Evolutionary conservation across 2,888 invertebrate genomes (phyloP).

Genomic region (Tanytarsus gracilentus): DNA sequence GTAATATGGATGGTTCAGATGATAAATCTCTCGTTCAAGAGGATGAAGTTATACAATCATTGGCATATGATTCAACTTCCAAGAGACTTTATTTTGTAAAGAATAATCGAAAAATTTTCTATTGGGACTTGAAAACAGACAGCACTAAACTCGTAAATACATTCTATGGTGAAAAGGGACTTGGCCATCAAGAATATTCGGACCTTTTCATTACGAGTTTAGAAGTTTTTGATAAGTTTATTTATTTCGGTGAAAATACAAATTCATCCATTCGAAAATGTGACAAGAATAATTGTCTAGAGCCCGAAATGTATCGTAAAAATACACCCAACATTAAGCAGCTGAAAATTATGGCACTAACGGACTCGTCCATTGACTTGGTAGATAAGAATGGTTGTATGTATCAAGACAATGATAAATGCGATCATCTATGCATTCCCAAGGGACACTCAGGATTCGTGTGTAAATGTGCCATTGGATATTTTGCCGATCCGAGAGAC

Average conservation of each 20-base stretch:
- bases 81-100: slow-evolving; percentile 66
- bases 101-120: slow-evolving; percentile 31
- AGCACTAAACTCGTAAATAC: slow-evolving; percentile 31
- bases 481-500: slow-evolving; percentile 47
- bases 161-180: slow-evolving; percentile 32
- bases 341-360: slow-evolving; percentile 10
- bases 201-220: slow-evolving; percentile 48
- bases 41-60: slow-evolving; percentile 44
- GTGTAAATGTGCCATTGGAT: slow-evolving; percentile 73
- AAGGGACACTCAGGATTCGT: slow-evolving; percentile 47
- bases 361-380: background rate
- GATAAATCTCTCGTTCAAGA: slow-evolving; percentile 38
- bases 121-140: slow-evolving; percentile 36
- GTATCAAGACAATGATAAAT: slow-evolving; percentile 35
- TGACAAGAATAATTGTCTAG: slow-evolving; percentile 49
- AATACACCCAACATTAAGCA: slow-evolving; percentile 46
- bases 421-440: slow-evolving; percentile 68
- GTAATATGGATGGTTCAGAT: slow-evolving; percentile 57
- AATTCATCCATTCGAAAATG: slow-evolving; percentile 54
- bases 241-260: slow-evolving; percentile 62
- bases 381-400: slow-evolving; percentile 13
- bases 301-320: slow-evolving; percentile 47
- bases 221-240: slow-evolving; percentile 52
- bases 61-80: slow-evolving; percentile 51
- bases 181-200: slow-evolving; percentile 35